Evolutionary conservation across 1,140 invertebrate genomes (phyloP).

Genomic region (Caenorhabditis briggsae): DNA sequence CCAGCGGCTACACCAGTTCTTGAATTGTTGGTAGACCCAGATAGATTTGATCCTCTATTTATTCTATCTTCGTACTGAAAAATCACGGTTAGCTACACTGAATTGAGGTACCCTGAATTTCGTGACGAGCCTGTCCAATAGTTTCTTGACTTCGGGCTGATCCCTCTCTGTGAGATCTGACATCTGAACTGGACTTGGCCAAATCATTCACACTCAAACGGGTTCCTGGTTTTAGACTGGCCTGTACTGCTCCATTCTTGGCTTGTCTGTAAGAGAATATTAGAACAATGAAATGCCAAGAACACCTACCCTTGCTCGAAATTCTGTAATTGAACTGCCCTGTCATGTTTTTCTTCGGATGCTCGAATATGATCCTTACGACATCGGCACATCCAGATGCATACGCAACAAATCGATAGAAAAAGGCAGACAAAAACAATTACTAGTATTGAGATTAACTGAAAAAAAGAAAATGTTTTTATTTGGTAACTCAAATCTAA

Average conservation of each 20-base stretch:
- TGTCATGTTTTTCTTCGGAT: slow-evolving; percentile 4
- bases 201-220: slow-evolving; percentile 11
- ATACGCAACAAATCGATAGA: slow-evolving; percentile 25
- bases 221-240: background rate
- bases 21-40: background rate
- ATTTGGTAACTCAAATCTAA: background rate
- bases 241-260: background rate
- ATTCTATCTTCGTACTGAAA: slow-evolving; percentile 42
- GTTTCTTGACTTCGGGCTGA: slow-evolving; percentile 2
- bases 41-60: background rate
- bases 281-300: background rate
- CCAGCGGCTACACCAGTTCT: background rate
- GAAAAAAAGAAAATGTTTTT: background rate
- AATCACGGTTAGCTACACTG: no score
- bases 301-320: slow-evolving; percentile 18
- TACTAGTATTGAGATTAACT: slow-evolving; percentile 35
- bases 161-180: slow-evolving; percentile 25
- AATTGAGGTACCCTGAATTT: background rate
- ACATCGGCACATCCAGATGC: slow-evolving; percentile 47
- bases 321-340: slow-evolving; percentile 17
- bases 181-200: background rate
- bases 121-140: background rate
- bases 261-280: slow-evolving; percentile 11
- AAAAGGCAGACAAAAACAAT: slow-evolving; percentile 17
- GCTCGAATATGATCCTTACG: slow-evolving; percentile 39